Conservation (phyloP, 1,140 invertebrate species). For the Phymorhynchus buccinoides region DNA sequence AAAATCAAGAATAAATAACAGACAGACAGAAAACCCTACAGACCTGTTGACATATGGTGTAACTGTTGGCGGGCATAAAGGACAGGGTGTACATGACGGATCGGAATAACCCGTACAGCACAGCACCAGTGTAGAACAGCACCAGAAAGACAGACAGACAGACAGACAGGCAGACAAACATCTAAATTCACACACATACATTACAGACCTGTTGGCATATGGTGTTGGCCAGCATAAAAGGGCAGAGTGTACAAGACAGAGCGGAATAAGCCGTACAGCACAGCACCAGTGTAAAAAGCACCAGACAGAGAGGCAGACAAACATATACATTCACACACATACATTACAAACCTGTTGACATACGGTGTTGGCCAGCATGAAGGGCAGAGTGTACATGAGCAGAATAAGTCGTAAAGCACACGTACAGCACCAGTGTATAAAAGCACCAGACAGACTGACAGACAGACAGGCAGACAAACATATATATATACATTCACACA, state of each 20-base stretch:
- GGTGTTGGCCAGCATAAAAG: constrained; percentile 33
- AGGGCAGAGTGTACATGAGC: constrained; percentile 22
- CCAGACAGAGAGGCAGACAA: background rate
- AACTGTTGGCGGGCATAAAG: too few species aligned
- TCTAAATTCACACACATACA: background rate
- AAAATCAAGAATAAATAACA: too few species aligned
- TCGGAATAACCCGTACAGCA: too few species aligned
- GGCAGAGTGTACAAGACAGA: constrained; percentile 28
- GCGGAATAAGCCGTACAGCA: background rate
- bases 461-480: constrained; percentile 5
- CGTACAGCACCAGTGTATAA: too few species aligned
- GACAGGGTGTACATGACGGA: too few species aligned
- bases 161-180: background rate
- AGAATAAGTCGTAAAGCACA: too few species aligned
- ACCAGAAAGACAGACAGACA: background rate
- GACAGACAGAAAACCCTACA: background rate
- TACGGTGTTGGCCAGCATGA: constrained; percentile 30
- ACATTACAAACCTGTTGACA: constrained; percentile 28
- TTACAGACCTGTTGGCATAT: constrained; percentile 27
- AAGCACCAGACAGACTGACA: background rate
- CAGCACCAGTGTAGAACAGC: background rate
- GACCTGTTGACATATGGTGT: too few species aligned
- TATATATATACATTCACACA: background rate
- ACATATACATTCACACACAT: background rate
- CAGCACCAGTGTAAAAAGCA: background rate